Evolutionary conservation across 2,888 invertebrate genomes (phyloP), one percentile per base, ranked within the genome.

Genomic region (Noctua pronuba): DNA sequence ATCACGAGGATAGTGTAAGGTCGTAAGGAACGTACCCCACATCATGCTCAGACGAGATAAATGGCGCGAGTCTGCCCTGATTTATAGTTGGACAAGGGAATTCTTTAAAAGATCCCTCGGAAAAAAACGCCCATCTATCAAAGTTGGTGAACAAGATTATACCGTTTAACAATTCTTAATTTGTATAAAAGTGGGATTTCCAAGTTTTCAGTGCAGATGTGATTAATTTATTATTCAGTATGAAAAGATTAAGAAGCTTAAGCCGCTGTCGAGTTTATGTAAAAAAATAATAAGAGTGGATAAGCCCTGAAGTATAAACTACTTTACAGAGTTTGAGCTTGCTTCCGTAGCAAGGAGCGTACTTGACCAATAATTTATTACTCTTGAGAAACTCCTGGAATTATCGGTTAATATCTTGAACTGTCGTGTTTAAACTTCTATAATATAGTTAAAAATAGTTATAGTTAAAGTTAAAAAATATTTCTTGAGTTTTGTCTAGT

Each of bases 31-130:
- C 83, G 75, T 80, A 85, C 81, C 85, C 86, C 79, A 87, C 90
- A 87, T 90, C 85, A 88, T 88, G 85, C 89, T 88, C 82, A 70
- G 80, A 85, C 83, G 88, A 94, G 92, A 94, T 94, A 93, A 93
- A 94, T 94, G 88, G 90, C 89, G 52, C 70, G 70, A 86, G 89
- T 88, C 90, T 86, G 71, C 88, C 70, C 91, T 93, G 94, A 94
- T 94, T 94, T 93, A 94, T 94, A 87, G 90, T 86, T 85, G 84
- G 80, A 80, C 85, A 82, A 83, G 90, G 88, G 88, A 90, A 86
- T 89, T 91, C 86, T 80, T 84, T 80, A 88, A 89, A 90, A 88
- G 81, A 79, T 76, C 80, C 83, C 86, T 71, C 46, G 67, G 90
- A 88, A 88, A 88, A 88, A 82, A 73, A 79, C 70, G 86, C 80